Evolutionary conservation across 2,797 vertebrate species (phyloP).

Genomic region (Poecilia gillii): DNA sequence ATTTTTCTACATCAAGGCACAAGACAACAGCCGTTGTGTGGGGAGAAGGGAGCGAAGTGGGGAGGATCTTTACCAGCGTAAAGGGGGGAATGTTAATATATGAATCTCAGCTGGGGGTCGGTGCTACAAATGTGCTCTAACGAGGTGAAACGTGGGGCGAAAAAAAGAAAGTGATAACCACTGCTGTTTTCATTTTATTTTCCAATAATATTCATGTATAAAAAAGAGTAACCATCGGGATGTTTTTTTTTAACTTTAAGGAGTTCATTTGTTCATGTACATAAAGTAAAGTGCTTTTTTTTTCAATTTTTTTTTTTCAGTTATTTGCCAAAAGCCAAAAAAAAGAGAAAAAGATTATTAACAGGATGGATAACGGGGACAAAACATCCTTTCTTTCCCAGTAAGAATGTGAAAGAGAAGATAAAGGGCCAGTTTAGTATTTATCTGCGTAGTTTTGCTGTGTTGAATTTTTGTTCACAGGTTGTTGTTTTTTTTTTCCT

Average conservation of each 20-base stretch:
- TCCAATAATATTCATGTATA: constrained; percentile 85
- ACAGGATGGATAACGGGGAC: constrained; percentile 76
- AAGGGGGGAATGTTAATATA: constrained; percentile 37
- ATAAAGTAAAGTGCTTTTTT: constrained; percentile 82
- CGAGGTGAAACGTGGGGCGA: constrained; percentile 44
- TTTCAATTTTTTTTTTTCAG: constrained; percentile 41
- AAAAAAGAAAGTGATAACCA: constrained; percentile 56
- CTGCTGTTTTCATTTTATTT: constrained; percentile 84
- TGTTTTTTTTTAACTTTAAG: constrained; percentile 28
- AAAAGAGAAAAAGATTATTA: constrained; percentile 63
- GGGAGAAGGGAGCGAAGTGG: constrained; percentile 72
- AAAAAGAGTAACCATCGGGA: constrained; percentile 66
- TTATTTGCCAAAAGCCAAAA: constrained; percentile 69
- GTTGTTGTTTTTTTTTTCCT: constrained; percentile 26
- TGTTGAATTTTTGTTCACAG: constrained; percentile 62
- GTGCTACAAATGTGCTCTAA: constrained; percentile 75
- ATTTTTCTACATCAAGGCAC: constrained; percentile 89
- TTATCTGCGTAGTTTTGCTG: constrained; percentile 56
- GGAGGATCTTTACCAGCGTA: constrained; percentile 79
- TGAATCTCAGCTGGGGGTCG: constrained; percentile 31
- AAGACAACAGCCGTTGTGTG: constrained; percentile 82
- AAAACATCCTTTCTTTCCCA: constrained; percentile 62
- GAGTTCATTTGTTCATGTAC: constrained; percentile 77
- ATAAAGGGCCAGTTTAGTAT: constrained; percentile 66
- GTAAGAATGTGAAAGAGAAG: constrained; percentile 71